Evolutionary conservation across 2,888 invertebrate genomes (phyloP), one percentile per base, ranked within the genome.

Genomic region (Catocala nupta): DNA sequence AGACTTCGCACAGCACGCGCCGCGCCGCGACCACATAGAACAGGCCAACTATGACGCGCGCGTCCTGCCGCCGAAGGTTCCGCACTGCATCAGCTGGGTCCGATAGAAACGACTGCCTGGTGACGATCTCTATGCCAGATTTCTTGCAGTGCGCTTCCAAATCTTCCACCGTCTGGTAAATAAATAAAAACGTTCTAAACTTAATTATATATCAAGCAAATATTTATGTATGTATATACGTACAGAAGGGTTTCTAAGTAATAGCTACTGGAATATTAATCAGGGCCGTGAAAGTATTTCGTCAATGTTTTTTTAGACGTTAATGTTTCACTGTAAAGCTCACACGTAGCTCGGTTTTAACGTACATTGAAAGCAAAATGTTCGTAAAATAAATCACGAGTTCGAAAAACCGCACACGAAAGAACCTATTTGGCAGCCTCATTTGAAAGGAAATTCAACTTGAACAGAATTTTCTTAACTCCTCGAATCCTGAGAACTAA

Each of bases 1-100:
- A 99, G 79, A 99, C 97, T 91, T 99, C 99, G 89, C 99, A 99
- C 16, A 99, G 96, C 0, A 99, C 99, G 55, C 98, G 95, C 58
- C 99, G 95, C 0, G 99, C 99, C 49, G 99, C 99, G 7, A 98
- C 99, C 64, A 99, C 99, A 93, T 99, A 99, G 95, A 99, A 99
- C 58, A 99, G 95, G 0, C 99, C 99, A 34, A 99, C 98, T 76
- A 99, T 99, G 75, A 99, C 99, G 71, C 99, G 95, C 5, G 99
- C 99, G 90, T 99, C 99, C 89, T 99, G 99, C 54, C 99, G 95
- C 70, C 98, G 95, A 49, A 99, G 95, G 91, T 99, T 99, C 71
- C 98, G 95, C 52, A 99, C 99, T 12, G 99, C 99, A 90, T 99
- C 99, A 7, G 97, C 96, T 4, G 99, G 99, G 93, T 99, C 99